Base-by-base conservation (phyloP, 2,797 vertebrate species). In the Halcyon smyrnensis region DNA sequence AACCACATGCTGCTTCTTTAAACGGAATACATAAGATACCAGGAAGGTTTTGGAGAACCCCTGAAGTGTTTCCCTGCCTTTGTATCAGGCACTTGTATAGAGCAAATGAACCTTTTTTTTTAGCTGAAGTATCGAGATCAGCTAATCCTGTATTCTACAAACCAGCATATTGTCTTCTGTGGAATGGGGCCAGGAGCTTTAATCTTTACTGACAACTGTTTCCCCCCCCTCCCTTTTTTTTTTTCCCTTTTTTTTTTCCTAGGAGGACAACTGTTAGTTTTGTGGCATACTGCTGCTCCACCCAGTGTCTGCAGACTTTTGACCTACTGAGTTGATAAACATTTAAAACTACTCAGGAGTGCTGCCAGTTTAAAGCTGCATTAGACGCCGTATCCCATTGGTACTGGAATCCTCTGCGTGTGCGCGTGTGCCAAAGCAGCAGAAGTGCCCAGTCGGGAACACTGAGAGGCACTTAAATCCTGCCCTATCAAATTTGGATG, bases 231-330 rank as follows among this genome's bases (percentile, higher is more conserved):
- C 6, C 3, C 2, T 3, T 12, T 8, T 36, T 37, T 65, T 37
- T 11, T 32, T 56, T 63, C 12, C 5, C 5, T 2, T 3, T 11
- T 7, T 34, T 90, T 75, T 62, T 43, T 86, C 67, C 39, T 95
- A 98, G 98, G 98, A 98, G 97, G 96, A 98, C 98, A 67, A 63
- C 97, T 53, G 97, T 98, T 43, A 98, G 98, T 93, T 98, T 98
- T 95, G 98, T 98, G 97, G 98, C 98, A 65, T 98, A 98, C 97
- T 98, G 98, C 97, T 98, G 98, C 95, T 98, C 98, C 95, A 97
- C 97, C 96, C 98, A 97, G n/a, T 98, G 98, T 98, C 98, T 98
- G 96, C 98, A 98, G 98, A 98, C 97, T 92, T 98, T 98, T 94
- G 98, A 98, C 98, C 98, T 98, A 77, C 98, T 98, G 94, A 98